Conservation (phyloP, 2,797 vertebrate genomes). For the Falco columbarius region DNA sequence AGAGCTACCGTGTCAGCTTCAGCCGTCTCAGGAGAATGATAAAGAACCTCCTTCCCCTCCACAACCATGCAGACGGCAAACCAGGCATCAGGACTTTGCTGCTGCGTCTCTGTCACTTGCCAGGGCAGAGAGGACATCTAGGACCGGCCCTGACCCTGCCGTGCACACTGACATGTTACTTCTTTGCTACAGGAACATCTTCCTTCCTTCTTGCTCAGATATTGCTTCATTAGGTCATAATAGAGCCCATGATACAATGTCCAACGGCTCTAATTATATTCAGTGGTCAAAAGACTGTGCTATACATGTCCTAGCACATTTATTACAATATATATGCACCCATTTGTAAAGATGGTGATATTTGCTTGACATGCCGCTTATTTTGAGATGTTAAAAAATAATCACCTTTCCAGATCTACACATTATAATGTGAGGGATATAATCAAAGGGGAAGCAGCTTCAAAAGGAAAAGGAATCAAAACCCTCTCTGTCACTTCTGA, state of each 20-base stretch:
- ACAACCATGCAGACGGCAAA: not conserved
- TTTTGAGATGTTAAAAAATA: not conserved
- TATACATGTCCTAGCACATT: accelerated
- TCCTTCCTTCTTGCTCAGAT: not conserved
- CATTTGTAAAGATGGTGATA: not conserved
- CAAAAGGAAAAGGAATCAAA: not conserved
- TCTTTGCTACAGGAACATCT: not conserved
- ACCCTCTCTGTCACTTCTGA: not conserved
- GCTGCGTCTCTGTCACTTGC: not conserved
- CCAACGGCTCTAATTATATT: not conserved
- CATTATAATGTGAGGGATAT: not conserved
- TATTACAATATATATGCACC: too few species aligned
- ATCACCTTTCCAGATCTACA: not conserved
- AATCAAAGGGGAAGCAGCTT: slow-evolving; percentile 37
- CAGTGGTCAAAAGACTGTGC: not conserved
- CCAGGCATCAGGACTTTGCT: not conserved
- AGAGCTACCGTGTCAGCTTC: not conserved
- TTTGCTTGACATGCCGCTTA: not conserved
- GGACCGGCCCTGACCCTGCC: not conserved
- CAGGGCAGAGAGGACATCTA: not conserved
- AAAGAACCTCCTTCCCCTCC: not conserved
- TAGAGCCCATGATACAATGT: not conserved
- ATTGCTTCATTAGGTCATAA: not conserved
- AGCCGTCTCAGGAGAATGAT: accelerated
- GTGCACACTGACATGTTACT: not conserved